Evolutionary conservation across 2,113 vertebrate genomes (phyloP).

Genomic region (Neoarius graeffei): DNA sequence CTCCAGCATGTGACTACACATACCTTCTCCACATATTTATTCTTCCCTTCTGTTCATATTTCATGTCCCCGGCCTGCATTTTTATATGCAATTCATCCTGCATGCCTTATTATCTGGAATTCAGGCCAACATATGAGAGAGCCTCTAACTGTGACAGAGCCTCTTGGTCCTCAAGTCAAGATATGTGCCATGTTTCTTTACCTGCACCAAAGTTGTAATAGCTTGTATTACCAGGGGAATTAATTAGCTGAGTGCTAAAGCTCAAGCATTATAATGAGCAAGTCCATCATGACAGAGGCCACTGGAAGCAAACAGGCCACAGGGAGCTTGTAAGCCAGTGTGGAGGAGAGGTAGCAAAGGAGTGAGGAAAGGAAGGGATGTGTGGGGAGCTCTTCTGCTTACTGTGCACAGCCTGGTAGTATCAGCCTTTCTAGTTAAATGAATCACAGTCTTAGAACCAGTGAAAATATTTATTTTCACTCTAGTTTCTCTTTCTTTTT

Average conservation of each 20-base stretch:
- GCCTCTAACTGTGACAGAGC: background rate
- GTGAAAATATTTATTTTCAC: conserved; percentile 32
- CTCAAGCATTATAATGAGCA: conserved; percentile 48
- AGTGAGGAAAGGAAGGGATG: background rate
- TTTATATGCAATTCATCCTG: conserved; percentile 2
- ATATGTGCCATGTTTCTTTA: conserved; percentile 28
- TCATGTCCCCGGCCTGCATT: background rate
- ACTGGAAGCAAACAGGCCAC: conserved; percentile 34
- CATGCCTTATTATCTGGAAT: background rate
- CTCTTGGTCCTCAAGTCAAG: background rate
- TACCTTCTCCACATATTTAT: background rate
- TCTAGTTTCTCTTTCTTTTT: background rate
- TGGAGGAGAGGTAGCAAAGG: conserved; percentile 23
- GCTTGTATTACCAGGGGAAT: conserved; percentile 51
- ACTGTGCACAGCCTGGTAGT: conserved; percentile 16
- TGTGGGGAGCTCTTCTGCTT: background rate
- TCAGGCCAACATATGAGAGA: background rate
- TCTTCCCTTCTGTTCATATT: background rate
- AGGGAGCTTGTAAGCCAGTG: conserved; percentile 41
- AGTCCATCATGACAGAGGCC: conserved; percentile 33
- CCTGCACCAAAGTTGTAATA: conserved; percentile 42
- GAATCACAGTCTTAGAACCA: conserved; percentile 31
- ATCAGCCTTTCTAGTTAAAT: conserved; percentile 22
- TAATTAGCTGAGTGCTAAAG: conserved; percentile 50
- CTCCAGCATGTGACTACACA: background rate